Evolutionary conservation across 2,113 vertebrate genomes (phyloP).

Genomic region (Antennarius striatus): DNA sequence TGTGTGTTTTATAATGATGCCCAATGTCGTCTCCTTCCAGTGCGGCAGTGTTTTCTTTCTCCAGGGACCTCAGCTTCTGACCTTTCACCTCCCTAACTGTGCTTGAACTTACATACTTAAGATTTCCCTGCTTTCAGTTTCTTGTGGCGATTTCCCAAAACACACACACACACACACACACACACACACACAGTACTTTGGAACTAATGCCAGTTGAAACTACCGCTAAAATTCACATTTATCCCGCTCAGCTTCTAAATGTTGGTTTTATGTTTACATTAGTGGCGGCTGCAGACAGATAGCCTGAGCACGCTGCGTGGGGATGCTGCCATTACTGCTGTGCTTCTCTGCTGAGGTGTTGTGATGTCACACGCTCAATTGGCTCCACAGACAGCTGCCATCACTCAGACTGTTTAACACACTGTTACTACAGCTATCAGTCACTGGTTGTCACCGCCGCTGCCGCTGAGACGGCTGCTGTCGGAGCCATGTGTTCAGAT

Average conservation of each 20-base stretch:
- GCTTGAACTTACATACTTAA: constrained; percentile 33
- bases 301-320: constrained; percentile 69
- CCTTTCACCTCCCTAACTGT: constrained; percentile 66
- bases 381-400: constrained; percentile 74
- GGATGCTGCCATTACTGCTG: constrained; percentile 76
- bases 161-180: constrained; percentile 24
- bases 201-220: constrained; percentile 30
- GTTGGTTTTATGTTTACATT: constrained; percentile 28
- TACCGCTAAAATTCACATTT: constrained; percentile 47
- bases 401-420: constrained; percentile 76
- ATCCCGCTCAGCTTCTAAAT: constrained; percentile 33
- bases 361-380: constrained; percentile 82
- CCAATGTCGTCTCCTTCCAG: constrained; percentile 46
- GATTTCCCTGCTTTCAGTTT: constrained; percentile 43
- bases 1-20: constrained; percentile 58
- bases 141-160: constrained; percentile 12
- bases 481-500: constrained; percentile 44
- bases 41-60: constrained; percentile 56
- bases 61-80: constrained; percentile 55
- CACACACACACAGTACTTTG: constrained; percentile 26
- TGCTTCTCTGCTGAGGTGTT: constrained; percentile 72
- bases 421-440: constrained; percentile 74
- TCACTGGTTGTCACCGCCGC: constrained; percentile 55
- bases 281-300: constrained; percentile 72
- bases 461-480: constrained; percentile 39